Evolutionary conservation across 2,888 invertebrate genomes (phyloP).

Genomic region (Drosophila suboccidentalis): DNA sequence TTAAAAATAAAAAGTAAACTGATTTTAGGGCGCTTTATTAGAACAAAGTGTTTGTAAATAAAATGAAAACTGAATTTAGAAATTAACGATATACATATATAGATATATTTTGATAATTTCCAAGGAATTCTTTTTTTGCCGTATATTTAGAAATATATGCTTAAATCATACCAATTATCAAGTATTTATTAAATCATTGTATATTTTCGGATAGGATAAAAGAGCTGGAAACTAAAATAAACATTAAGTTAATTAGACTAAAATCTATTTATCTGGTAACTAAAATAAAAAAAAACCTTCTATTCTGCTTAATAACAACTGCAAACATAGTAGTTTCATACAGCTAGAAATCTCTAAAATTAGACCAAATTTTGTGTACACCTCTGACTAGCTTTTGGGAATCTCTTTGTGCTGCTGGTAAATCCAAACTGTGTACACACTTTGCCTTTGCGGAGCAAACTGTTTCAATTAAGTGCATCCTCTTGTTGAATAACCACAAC

Average conservation of each 20-base stretch:
- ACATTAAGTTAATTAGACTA: background rate
- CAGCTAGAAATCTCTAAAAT: background rate
- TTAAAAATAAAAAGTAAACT: background rate
- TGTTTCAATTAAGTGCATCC: slow-evolving; percentile 66
- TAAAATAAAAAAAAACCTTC: background rate
- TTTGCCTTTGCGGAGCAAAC: slow-evolving; percentile 39
- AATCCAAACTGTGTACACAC: slow-evolving; percentile 32
- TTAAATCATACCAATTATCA: too few species aligned
- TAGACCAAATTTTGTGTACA: background rate
- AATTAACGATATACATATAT: too few species aligned
- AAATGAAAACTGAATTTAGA: too few species aligned
- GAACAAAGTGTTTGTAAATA: too few species aligned
- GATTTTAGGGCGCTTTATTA: background rate
- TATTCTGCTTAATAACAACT: background rate
- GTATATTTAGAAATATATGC: too few species aligned
- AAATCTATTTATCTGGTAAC: background rate
- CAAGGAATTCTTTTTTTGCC: too few species aligned
- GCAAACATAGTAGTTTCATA: background rate
- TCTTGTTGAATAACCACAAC: slow-evolving; percentile 35
- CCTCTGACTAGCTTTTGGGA: slow-evolving; percentile 7
- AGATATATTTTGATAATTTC: too few species aligned
- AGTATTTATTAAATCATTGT: too few species aligned
- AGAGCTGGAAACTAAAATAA: too few species aligned
- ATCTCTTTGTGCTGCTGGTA: slow-evolving; percentile 14
- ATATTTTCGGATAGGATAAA: too few species aligned